Evolutionary conservation across 2,888 invertebrate genomes (phyloP).

Genomic region (Antitype chi): DNA sequence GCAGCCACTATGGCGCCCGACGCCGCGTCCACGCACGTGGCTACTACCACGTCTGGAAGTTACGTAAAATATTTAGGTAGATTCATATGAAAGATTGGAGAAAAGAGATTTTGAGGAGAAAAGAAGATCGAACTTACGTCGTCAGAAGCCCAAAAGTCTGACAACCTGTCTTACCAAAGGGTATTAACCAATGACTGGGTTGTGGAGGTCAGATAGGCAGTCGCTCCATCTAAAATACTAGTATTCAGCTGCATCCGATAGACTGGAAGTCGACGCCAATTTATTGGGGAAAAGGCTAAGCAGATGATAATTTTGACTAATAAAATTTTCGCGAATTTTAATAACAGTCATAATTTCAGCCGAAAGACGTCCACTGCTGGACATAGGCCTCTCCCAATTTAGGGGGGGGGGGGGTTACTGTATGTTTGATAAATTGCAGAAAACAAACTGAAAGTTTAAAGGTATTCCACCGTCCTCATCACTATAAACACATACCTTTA

Average conservation of each 20-base stretch:
- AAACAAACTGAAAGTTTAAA: neutral
- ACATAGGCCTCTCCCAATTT: no score
- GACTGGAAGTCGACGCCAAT: no score
- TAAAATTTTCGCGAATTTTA: neutral
- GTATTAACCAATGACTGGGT: no score
- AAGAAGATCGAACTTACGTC: neutral
- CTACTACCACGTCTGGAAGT: slow-evolving; percentile 93
- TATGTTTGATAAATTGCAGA: neutral
- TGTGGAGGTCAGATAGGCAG: no score
- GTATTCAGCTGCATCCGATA: no score
- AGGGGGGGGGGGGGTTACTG: neutral
- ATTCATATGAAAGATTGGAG: neutral
- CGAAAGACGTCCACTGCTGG: no score
- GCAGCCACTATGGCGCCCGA: slow-evolving; percentile 97
- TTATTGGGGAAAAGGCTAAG: no score
- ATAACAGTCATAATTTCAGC: no score
- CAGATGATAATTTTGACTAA: no score
- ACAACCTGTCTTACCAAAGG: no score
- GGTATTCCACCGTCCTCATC: neutral
- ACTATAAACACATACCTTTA: slow-evolving; percentile 88
- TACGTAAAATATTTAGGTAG: neutral
- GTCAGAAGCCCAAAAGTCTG: no score
- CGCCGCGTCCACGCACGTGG: slow-evolving; percentile 97
- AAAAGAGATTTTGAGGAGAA: neutral
- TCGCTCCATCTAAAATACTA: no score